Evolutionary conservation across 2,113 vertebrate genomes (phyloP).

Genomic region (Calidris pygmaea): DNA sequence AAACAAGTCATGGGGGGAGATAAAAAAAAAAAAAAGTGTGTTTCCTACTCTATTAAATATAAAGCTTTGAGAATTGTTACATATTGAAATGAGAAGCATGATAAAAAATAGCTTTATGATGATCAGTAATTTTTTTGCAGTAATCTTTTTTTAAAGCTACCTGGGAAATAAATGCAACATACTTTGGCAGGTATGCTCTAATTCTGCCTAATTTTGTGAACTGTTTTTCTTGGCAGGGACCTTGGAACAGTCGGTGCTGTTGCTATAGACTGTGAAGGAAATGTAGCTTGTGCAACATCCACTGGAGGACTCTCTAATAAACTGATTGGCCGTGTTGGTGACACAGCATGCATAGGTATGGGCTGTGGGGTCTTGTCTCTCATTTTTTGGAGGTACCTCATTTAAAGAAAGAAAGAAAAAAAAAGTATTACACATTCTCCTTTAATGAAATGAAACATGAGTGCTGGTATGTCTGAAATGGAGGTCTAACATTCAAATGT

Average conservation of each 20-base stretch:
- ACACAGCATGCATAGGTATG: constrained; percentile 83
- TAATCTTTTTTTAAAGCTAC: constrained; percentile 17
- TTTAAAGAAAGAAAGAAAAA: not conserved
- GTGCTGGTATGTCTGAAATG: not conserved
- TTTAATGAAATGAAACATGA: not conserved
- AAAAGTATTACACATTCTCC: not conserved
- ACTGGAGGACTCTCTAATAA: constrained; percentile 85
- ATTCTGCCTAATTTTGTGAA: constrained; percentile 47
- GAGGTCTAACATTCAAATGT: not conserved
- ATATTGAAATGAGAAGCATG: not conserved
- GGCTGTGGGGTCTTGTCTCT: not conserved
- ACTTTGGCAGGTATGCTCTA: constrained; percentile 45
- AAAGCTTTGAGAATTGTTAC: not conserved
- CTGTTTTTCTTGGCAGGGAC: constrained; percentile 77
- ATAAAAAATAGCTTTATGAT: not conserved
- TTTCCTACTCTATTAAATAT: not conserved
- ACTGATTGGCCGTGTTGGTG: constrained; percentile 84
- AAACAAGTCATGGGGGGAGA: not conserved
- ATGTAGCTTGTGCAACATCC: constrained; percentile 82
- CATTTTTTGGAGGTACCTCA: not conserved
- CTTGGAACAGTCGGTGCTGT: constrained; percentile 86
- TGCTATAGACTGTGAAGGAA: constrained; percentile 80
- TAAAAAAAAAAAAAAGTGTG: not conserved
- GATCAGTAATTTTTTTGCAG: not conserved
- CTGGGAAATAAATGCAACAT: not conserved